These are phyloP conservation scores for Phortica okadai DNA, from an alignment of 2,888 invertebrate species.

Conservation along the genomic window DNA sequence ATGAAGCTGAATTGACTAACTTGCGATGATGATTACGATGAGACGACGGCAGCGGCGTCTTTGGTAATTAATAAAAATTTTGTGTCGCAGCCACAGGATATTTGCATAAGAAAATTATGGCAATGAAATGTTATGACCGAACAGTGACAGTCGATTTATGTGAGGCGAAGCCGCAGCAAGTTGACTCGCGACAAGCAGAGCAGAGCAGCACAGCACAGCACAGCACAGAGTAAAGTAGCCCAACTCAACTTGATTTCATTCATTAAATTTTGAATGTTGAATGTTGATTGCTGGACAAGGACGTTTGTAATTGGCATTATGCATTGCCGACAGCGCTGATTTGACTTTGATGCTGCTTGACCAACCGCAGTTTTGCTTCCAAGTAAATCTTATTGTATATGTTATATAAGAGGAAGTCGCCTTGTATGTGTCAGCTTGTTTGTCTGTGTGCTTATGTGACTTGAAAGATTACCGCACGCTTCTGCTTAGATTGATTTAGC, in stretches of 20 bases:
- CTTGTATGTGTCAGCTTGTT: too few species aligned
- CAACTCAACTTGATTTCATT: neutral
- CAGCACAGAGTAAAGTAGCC: too few species aligned
- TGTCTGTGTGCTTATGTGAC: neutral
- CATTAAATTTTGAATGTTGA: neutral
- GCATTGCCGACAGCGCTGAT: neutral
- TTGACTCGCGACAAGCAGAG: neutral
- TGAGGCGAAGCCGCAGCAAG: neutral
- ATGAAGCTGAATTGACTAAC: neutral
- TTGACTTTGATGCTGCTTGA: constrained; percentile 10
- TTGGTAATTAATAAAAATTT: constrained; percentile 18
- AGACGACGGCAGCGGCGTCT: neutral
- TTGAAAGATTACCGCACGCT: neutral
- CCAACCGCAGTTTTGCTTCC: neutral
- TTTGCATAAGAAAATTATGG: constrained; percentile 72
- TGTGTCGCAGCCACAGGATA: constrained; percentile 63
- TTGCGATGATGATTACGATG: neutral
- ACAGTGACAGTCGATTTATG: constrained; percentile 1
- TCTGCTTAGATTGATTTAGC: neutral
- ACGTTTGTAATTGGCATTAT: constrained; percentile 8
- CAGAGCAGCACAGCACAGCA: too few species aligned
- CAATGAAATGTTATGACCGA: constrained; percentile 47
- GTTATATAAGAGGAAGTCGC: neutral
- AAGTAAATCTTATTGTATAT: neutral
- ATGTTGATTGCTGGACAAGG: neutral